Evolutionary conservation across 2,797 vertebrate genomes (phyloP).

Genomic region (Hydrolagus colliei): DNA sequence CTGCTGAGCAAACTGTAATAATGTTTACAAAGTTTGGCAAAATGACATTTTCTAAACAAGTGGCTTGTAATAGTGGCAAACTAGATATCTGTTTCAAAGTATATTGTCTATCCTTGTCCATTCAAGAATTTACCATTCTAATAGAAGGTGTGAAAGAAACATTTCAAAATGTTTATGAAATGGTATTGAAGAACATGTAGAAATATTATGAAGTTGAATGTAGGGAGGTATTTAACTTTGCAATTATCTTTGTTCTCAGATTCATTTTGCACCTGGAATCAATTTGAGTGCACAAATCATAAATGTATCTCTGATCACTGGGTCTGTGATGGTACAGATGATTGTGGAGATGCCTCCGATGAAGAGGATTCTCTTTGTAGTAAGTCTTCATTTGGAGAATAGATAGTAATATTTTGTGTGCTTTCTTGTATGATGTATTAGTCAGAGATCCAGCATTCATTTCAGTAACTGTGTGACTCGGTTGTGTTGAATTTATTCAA

Average conservation of each 20-base stretch:
- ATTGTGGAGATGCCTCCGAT: slow-evolving; percentile 81
- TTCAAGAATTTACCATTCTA: no score
- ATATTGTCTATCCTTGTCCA: neutral
- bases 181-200: no score
- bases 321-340: slow-evolving; percentile 88
- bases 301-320: slow-evolving; percentile 87
- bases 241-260: slow-evolving; percentile 51
- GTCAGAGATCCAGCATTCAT: neutral
- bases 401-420: neutral
- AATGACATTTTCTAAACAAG: no score
- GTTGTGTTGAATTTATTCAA: neutral
- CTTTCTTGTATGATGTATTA: neutral
- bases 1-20: no score
- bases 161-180: neutral
- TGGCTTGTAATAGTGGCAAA: neutral
- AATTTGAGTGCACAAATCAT: slow-evolving; percentile 81
- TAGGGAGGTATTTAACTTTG: slow-evolving; percentile 34
- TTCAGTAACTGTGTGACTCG: neutral
- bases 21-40: no score
- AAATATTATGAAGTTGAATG: neutral
- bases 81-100: neutral
- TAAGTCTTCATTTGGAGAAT: slow-evolving; percentile 47
- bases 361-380: slow-evolving; percentile 85
- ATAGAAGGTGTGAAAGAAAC: no score
- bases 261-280: slow-evolving; percentile 78